These are phyloP conservation scores for Maccullochella peelii DNA, from an alignment of 2,113 vertebrate genomes.

Conservation along the genomic window DNA sequence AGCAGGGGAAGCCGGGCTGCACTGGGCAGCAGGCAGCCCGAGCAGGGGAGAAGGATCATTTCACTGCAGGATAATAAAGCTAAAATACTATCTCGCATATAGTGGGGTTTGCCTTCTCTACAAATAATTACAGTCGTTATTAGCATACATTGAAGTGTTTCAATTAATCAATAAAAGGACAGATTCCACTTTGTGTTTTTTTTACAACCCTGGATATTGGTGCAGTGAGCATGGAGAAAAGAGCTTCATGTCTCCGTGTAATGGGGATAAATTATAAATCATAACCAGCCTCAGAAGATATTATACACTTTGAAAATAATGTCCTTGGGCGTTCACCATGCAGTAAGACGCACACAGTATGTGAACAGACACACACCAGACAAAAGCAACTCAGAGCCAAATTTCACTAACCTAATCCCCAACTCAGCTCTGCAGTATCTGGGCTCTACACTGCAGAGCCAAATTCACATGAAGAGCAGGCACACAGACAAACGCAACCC, in stretches of 20 bases:
- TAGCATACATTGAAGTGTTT: background rate
- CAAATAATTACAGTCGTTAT: conserved; percentile 4
- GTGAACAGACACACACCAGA: conserved; percentile 38
- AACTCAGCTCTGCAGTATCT: conserved; percentile 59
- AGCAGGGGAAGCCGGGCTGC: conserved; percentile 39
- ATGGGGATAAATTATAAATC: conserved; percentile 53
- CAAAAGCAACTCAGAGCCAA: conserved; percentile 65
- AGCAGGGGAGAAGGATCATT: conserved; percentile 32
- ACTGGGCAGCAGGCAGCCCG: conserved; percentile 17
- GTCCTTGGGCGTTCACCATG: conserved; percentile 25
- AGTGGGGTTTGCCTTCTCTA: background rate
- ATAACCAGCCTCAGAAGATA: conserved; percentile 52
- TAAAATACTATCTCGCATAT: background rate
- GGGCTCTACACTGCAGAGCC: conserved; percentile 54
- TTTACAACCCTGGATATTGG: conserved; percentile 2
- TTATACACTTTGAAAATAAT: conserved; percentile 59
- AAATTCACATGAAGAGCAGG: conserved; percentile 66
- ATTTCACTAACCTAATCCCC: conserved; percentile 72
- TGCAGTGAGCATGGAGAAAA: conserved; percentile 15
- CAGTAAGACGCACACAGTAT: conserved; percentile 15
- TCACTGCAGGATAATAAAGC: conserved; percentile 25
- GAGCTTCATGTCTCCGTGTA: conserved; percentile 25
- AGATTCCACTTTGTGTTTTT: conserved; percentile 2
- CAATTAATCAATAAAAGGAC: background rate
- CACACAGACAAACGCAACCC: conserved; percentile 46